These are phyloP conservation scores for Eleginops maclovinus DNA, from an alignment of 2,113 vertebrate species.

Conservation along the genomic window DNA sequence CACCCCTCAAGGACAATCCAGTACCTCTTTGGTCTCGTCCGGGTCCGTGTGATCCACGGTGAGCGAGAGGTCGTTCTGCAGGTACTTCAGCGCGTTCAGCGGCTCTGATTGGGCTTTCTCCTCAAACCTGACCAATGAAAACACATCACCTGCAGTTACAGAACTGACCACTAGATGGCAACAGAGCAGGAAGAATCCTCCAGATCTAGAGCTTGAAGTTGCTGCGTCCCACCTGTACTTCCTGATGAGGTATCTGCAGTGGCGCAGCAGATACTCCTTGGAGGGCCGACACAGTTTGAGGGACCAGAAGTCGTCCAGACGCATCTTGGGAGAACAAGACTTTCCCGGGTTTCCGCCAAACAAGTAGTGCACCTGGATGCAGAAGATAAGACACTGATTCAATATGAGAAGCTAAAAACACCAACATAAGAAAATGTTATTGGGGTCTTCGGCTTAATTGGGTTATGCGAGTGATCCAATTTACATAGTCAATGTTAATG, in stretches of 20 bases:
- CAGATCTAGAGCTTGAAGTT: background rate
- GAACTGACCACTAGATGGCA: slow-evolving; percentile 62
- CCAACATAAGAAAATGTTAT: background rate
- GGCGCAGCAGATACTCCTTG: slow-evolving; percentile 96
- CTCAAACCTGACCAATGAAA: slow-evolving; percentile 89
- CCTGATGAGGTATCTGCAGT: slow-evolving; percentile 98
- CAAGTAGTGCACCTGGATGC: slow-evolving; percentile 94
- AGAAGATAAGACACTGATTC: background rate
- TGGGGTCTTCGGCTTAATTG: background rate
- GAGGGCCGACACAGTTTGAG: slow-evolving; percentile 97
- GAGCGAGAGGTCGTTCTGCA: slow-evolving; percentile 96
- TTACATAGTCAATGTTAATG: no score
- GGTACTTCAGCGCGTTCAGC: slow-evolving; percentile 94
- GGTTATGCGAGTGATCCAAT: no score
- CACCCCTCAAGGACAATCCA: no score
- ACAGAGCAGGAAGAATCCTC: slow-evolving; percentile 17
- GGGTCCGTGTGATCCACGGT: slow-evolving; percentile 99
- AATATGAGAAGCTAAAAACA: background rate
- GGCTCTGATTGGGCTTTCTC: slow-evolving; percentile 97
- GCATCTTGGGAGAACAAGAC: slow-evolving; percentile 98
- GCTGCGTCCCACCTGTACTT: slow-evolving; percentile 90
- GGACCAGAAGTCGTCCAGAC: slow-evolving; percentile 99
- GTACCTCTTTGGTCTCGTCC: slow-evolving; percentile 97
- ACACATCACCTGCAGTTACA: slow-evolving; percentile 32
- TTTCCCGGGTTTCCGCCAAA: slow-evolving; percentile 99